Evolutionary conservation across 2,888 invertebrate species (phyloP), one percentile per base, ranked within the genome.

Genomic region (Thymelicus lineola): DNA sequence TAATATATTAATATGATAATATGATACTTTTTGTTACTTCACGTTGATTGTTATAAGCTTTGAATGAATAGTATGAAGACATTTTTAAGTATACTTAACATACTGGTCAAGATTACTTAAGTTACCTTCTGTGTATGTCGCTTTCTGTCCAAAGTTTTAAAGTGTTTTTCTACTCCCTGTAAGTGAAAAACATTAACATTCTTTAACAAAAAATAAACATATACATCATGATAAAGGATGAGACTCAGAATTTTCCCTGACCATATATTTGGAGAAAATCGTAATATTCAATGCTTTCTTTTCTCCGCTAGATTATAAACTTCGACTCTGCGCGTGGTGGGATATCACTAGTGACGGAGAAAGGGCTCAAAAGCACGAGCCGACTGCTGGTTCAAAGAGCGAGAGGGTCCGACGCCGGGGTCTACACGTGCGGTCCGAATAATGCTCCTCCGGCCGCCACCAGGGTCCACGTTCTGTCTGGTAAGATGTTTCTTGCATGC

Each of bases 241-340:
- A 46, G 46, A 46, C 46, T 12, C 5, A 28, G 28, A 28, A 28
- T 28, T 28, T 28, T 28, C 28, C 28, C 28, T 28, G 28, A 28
- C 28, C 1, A 5, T 28, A 28, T 28, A 28, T 28, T 3, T 5
- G 3, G 3, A 28, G 28, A 46, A 46, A 46, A 12, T 48, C 7
- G 15, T 48, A n/a, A 46, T 12, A 14, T 10, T n/a, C 14, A 46
- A 46, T 46, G 14, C 14, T 55, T n/a, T 65, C 53, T 66, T 73
- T 61, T 67, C 74, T 60, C 73, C 87, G 88, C 70, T 94, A 97
- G 96, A 95, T 96, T 80, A 97, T 98, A 92, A 98, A 97, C 94
- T 98, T 97, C 90, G 97, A 98, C 91, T 97, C 98, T 70, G 97
- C 97, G 46, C 95, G 97, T 65, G 98, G 98, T 58, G 98, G 98